Evolutionary conservation across 2,888 invertebrate genomes (phyloP).

Genomic region (Harpagoxenus sublaevis): DNA sequence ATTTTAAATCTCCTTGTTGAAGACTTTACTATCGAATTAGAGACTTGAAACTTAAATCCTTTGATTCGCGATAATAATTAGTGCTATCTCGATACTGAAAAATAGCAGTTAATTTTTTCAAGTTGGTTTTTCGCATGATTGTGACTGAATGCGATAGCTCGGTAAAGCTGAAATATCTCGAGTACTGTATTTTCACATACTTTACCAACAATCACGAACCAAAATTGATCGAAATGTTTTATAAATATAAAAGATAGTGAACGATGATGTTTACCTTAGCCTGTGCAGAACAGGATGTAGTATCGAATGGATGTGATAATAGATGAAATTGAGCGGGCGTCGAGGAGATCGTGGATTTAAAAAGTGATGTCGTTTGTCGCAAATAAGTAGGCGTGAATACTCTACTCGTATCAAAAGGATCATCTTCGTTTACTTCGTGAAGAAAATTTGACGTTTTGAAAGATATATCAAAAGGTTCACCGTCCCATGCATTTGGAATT

Average conservation of each 20-base stretch:
- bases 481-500: constrained; percentile 34
- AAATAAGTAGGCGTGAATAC: constrained; percentile 78
- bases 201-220: constrained; percentile 3
- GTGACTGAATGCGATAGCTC: background rate
- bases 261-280: constrained; percentile 82
- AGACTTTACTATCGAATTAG: background rate
- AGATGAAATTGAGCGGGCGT: constrained; percentile 75
- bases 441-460: constrained; percentile 56
- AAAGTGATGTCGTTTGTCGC: constrained; percentile 73
- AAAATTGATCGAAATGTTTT: constrained; percentile 13
- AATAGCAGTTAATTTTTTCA: background rate
- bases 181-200: background rate
- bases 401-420: constrained; percentile 84
- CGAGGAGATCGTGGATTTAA: constrained; percentile 71
- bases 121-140: background rate
- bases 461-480: constrained; percentile 65
- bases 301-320: constrained; percentile 78
- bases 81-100: background rate
- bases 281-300: constrained; percentile 80
- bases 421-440: constrained; percentile 64
- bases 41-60: background rate
- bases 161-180: constrained; percentile 9
- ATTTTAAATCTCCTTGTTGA: background rate
- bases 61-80: background rate
- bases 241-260: constrained; percentile 67